Evolutionary conservation across 1,140 invertebrate species (phyloP).

Genomic region (fruit fly (Drosophila melanogaster)): DNA sequence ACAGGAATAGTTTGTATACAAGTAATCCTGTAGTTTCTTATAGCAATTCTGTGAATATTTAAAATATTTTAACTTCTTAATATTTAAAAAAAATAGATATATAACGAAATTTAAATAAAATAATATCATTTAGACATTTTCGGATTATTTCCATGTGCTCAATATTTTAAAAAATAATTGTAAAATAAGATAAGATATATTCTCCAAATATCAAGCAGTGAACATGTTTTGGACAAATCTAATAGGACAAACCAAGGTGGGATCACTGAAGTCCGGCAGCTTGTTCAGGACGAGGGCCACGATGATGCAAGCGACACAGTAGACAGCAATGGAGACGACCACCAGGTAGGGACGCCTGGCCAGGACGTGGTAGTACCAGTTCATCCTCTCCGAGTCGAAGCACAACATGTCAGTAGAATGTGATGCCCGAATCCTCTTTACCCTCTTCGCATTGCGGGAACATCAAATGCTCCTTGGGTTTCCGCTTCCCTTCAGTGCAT

Average conservation of each 20-base stretch:
- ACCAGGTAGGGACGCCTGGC: constrained; percentile 91
- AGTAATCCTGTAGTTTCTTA: too few species aligned
- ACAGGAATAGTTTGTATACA: too few species aligned
- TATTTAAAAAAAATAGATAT: too few species aligned
- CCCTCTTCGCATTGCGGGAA: constrained; percentile 24
- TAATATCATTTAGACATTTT: too few species aligned
- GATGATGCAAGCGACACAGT: constrained; percentile 89
- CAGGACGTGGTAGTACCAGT: constrained; percentile 88
- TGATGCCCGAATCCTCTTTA: background rate
- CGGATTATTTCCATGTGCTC: too few species aligned
- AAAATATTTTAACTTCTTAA: too few species aligned
- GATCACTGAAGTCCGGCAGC: constrained; percentile 91
- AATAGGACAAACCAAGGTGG: constrained; percentile 87
- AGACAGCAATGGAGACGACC: constrained; percentile 88
- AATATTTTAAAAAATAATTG: too few species aligned
- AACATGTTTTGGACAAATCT: background rate
- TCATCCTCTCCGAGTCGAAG: constrained; percentile 84
- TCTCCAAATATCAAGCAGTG: too few species aligned
- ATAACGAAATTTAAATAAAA: too few species aligned
- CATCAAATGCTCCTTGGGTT: background rate
- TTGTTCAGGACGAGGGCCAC: constrained; percentile 89
- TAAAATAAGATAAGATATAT: too few species aligned
- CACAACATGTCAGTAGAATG: constrained; percentile 54
- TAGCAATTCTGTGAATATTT: too few species aligned
- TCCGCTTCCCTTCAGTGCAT: constrained; percentile 1